Evolutionary conservation across 1,140 invertebrate species (phyloP).

Genomic region (Drosophila nigromelanica): DNA sequence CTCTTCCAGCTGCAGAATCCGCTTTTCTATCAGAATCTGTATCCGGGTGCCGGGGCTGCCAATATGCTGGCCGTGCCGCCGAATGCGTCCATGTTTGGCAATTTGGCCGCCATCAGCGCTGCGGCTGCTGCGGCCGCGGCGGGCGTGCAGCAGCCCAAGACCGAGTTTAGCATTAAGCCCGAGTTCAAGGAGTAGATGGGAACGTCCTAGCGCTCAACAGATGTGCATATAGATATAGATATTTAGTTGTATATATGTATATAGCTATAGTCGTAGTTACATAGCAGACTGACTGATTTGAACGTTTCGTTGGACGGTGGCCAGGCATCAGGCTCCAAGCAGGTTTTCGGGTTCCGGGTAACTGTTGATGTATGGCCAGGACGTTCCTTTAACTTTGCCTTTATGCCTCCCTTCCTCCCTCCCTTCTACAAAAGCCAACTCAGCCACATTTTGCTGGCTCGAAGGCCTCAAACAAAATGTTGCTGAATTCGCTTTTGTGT

Average conservation of each 20-base stretch:
- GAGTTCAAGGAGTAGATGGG: constrained; percentile 72
- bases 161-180: constrained; percentile 68
- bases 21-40: constrained; percentile 82
- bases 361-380: constrained; percentile 19
- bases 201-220: constrained; percentile 6
- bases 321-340: constrained; percentile 43
- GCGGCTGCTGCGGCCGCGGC: constrained; percentile 70
- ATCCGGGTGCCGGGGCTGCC: constrained; percentile 55
- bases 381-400: constrained; percentile 26
- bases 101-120: constrained; percentile 68
- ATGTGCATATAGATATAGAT: background rate
- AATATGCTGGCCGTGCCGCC: constrained; percentile 50
- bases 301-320: constrained; percentile 30
- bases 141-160: constrained; percentile 63
- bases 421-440: constrained; percentile 63
- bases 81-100: constrained; percentile 57
- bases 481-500: constrained; percentile 73
- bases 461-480: constrained; percentile 42
- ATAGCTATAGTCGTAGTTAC: constrained; percentile 28
- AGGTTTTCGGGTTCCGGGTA: constrained; percentile 16
- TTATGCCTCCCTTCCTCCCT: constrained; percentile 2
- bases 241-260: constrained; percentile 1
- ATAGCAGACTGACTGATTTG: constrained; percentile 52
- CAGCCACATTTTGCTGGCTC: constrained; percentile 56
- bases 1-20: constrained; percentile 80